These are phyloP conservation scores for Florisuga fusca DNA, from an alignment of 2,797 vertebrate genomes.

Conservation along the genomic window DNA sequence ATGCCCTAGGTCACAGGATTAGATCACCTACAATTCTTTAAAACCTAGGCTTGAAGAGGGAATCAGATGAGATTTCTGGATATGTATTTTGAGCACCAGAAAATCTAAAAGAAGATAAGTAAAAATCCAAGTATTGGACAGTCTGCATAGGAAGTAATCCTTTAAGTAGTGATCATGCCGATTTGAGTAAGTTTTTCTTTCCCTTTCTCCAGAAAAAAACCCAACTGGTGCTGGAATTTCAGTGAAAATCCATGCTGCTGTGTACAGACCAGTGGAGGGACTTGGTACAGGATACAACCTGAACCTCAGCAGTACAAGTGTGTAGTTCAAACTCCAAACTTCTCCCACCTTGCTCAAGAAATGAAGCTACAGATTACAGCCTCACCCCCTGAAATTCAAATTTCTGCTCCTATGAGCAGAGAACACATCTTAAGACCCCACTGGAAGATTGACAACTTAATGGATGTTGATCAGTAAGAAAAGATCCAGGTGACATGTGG, in stretches of 20 bases:
- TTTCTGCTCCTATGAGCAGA: not conserved
- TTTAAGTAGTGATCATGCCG: not conserved
- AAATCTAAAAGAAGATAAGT: not conserved
- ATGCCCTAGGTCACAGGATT: not conserved
- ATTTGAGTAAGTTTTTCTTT: not conserved
- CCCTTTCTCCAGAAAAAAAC: not conserved
- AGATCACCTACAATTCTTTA: not conserved
- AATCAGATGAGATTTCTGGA: not conserved
- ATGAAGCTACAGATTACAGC: not conserved
- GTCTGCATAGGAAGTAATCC: not conserved
- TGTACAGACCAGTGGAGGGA: not conserved
- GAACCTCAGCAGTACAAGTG: not conserved
- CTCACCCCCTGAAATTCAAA: not conserved
- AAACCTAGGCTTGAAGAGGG: not conserved
- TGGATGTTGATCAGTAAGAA: not conserved
- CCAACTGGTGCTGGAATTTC: not conserved
- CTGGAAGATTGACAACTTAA: not conserved
- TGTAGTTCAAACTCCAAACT: not conserved
- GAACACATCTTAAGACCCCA: not conserved
- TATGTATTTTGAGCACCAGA: not conserved
- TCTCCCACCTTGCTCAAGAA: not conserved
- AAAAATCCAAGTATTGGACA: constrained; percentile 13
- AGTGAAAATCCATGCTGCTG: not conserved
- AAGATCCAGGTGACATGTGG: fast-evolving
- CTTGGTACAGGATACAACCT: not conserved